A percentile compares a stretch with the other conserved stretches of the same genome.
These are phyloP conservation scores for Desmophyllum pertusum DNA, from an alignment of 92 coral and sea anemone species.

Conservation along the genomic window DNA sequence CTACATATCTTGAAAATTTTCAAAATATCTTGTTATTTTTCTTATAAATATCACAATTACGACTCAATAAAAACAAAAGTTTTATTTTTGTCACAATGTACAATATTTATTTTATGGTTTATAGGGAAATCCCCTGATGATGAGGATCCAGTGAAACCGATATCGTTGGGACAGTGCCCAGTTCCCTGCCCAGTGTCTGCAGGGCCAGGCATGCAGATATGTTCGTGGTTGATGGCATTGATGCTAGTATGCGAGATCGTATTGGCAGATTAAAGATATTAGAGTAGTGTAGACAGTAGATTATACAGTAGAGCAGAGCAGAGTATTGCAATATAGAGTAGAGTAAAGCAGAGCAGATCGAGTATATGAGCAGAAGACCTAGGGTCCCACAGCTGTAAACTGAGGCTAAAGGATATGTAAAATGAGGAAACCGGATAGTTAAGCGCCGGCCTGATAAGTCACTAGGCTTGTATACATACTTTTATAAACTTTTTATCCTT, in stretches of 20 bases:
- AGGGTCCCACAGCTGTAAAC: too few relatives aligned
- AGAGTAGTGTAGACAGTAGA: background rate
- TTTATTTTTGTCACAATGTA: too few relatives aligned
- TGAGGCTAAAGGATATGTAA: too few relatives aligned
- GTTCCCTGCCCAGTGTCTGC: background rate
- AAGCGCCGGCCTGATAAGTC: too few relatives aligned
- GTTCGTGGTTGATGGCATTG: background rate
- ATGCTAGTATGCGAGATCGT: background rate
- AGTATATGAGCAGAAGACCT: too few relatives aligned
- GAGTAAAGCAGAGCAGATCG: background rate
- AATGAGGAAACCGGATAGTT: too few relatives aligned
- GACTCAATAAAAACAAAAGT: too few relatives aligned
- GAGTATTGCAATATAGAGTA: background rate
- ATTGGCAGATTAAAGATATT: constrained; percentile 1
- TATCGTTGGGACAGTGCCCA: background rate
- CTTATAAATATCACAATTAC: too few relatives aligned
- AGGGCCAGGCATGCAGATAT: background rate
- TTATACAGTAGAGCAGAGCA: background rate
- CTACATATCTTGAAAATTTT: background rate
- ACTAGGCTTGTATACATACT: too few relatives aligned
- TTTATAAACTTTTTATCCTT: too few relatives aligned
- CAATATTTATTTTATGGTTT: too few relatives aligned
- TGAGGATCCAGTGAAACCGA: background rate
- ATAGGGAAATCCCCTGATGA: background rate
- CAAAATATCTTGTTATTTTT: background rate